Evolutionary conservation across 2,888 invertebrate genomes (phyloP), one percentile per base, ranked within the genome.

Genomic region (Heteromurus nitidus): DNA sequence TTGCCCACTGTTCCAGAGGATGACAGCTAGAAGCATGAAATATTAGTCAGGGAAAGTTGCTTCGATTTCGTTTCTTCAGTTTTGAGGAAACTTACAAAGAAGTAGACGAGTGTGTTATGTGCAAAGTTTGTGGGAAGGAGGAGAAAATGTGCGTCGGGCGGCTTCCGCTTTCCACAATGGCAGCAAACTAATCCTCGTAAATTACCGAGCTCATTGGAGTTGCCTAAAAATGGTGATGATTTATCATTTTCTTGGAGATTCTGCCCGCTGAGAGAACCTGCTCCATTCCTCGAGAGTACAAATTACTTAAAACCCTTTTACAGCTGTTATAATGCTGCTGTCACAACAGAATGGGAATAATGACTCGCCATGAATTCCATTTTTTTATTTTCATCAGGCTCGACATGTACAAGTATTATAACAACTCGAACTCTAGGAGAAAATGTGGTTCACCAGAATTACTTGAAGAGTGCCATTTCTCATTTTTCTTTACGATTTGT

Each of bases 21-120:
- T 44, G 65, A 65, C 65, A 65, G 20, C 2, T 44, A 44, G 44
- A 42, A 65, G 65, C 42, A 65, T 65, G 44, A 65, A 65, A 20
- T 65, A 65, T 65, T 65, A 24, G 24, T 7, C 5, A n/a, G 22
- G 13, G 5, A 24, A 13, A 58, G 58, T 24, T 16, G 20, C 11
- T 36, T 36, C 13, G 24, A 64, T 31, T 18, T n/a, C 28, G 60
- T 60, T 22, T 24, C 60, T 26, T 60, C 26, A 26, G 24, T 18
- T 53, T 53, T 53, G 13, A 22, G 11, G 24, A 11, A 20, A 20
- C n/a, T 53, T 11, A 1, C 16, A 31, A n/a, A 31, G 24, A 64
- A 36, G 64, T 64, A 30, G 24, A 26, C 16, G 22, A 53, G 53
- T 53, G n/a, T n/a, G 13, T 44, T 44, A 44, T 2, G 44, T n/a